phyloP scores from a whole-genome alignment of 2,888 invertebrate species.

The Minunthozetes semirufus region DNA sequence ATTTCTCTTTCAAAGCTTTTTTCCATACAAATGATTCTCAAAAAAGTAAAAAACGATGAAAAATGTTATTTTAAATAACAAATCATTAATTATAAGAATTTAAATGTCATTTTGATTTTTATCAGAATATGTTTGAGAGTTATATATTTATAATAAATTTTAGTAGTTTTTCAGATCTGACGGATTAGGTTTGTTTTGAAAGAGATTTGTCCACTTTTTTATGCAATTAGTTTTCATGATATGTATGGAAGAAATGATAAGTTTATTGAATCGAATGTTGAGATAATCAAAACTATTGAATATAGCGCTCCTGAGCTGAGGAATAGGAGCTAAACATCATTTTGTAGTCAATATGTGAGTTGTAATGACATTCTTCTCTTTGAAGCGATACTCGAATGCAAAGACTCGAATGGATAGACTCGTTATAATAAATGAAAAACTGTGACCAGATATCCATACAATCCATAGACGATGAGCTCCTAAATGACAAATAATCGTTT shows the following conservation, averaged over 20 bases:
- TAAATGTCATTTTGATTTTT: background rate
- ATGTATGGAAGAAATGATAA: background rate
- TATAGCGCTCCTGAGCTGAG: background rate
- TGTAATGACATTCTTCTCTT: slow-evolving; percentile 12
- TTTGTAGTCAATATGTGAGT: slow-evolving; percentile 29
- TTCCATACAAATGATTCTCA: background rate
- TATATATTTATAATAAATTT: background rate
- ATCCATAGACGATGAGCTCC: slow-evolving; percentile 26
- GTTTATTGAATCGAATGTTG: slow-evolving; percentile 11
- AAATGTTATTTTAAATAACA: background rate
- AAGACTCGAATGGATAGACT: no score
- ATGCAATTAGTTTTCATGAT: no score
- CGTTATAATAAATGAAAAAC: slow-evolving; percentile 31
- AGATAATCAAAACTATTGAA: slow-evolving; percentile 28
- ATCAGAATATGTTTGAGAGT: background rate
- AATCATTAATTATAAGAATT: background rate
- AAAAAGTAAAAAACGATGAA: background rate
- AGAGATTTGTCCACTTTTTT: no score
- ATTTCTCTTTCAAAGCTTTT: background rate
- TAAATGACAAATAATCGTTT: slow-evolving; percentile 30
- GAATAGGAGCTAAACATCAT: slow-evolving; percentile 18
- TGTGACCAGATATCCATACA: slow-evolving; percentile 23
- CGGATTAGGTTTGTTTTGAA: no score
- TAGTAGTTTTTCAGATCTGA: background rate
- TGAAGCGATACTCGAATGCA: slow-evolving; percentile 16